Evolutionary conservation across 2,113 vertebrate genomes (phyloP), one percentile per base, ranked within the genome.

Genomic region (Rhinolophus sinicus): DNA sequence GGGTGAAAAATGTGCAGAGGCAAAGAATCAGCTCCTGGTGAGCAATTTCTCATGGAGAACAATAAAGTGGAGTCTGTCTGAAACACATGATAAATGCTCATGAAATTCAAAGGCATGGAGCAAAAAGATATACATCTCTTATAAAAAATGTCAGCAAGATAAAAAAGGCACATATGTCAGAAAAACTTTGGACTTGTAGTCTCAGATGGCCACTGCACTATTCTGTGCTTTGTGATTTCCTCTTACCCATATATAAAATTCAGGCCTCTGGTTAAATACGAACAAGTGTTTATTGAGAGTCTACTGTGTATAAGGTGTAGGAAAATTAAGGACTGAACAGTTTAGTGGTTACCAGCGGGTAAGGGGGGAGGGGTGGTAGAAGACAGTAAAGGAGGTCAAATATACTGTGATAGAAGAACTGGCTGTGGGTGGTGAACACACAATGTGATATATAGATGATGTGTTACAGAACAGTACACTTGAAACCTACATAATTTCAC

Each of bases 21-120:
- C 54, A 73, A 52, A 88, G 56, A 77, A 62, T 82, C 13, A 2
- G 5, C 14, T 86, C 33, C 69, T 65, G 16, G 62, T 77, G 33
- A 96, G n/a, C 47, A 33, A n/a, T 72, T 91, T 87, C 52, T 93
- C 35, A 50, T 35, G 47, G 40, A 96, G 22, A 88, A 35, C 26
- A 60, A 62, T 60, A 44, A 62, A 72, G 78, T 81, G 22, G 15
- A 75, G 52, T 84, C n/a, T 81, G 58, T 67, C 75, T 72, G 35
- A 89, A 92, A 86, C 14, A 60, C 14, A 62, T 47, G 70, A 73
- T 67, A 88, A 93, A 96, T 40, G 33, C 30, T 80, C 7, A 95
- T 16, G 72, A 83, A 93, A 93, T 80, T 82, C 70, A 81, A 94
- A 95, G 54, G 15, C 92, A 50, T 8, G 18, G 19, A 67, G 60